Percentiles rank a stretch among this genome's conserved stretches.
Evolutionary conservation across 2,113 vertebrate genomes (phyloP).

Genomic region (Rhea pennata): DNA sequence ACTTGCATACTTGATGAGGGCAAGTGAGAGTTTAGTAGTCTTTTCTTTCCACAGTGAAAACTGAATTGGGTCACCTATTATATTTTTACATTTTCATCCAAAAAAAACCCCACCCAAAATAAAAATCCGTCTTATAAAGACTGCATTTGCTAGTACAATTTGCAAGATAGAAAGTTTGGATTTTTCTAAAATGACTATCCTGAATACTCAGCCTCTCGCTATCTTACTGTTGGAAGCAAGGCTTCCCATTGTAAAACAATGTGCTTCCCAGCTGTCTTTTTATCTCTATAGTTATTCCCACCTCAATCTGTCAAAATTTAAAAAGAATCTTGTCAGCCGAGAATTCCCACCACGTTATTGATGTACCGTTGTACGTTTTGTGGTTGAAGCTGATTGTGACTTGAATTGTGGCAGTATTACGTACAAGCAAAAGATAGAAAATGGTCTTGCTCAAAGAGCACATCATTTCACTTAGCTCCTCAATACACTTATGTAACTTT

Average conservation of each 20-base stretch:
- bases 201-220: background rate
- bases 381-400: background rate
- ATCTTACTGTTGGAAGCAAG: background rate
- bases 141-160: background rate
- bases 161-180: background rate
- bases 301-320: background rate
- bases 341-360: background rate
- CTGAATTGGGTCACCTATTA: background rate
- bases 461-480: background rate
- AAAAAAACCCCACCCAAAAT: background rate
- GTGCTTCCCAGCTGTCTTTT: background rate
- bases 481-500: accelerated
- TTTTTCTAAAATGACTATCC: background rate
- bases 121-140: background rate
- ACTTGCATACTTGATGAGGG: background rate
- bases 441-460: background rate
- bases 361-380: background rate
- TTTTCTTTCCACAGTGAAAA: background rate
- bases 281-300: background rate
- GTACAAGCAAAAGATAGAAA: background rate
- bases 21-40: background rate
- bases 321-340: background rate
- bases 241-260: background rate
- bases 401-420: background rate
- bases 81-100: background rate